phyloP scores from a whole-genome alignment of 2,888 invertebrate genomes.

The Spodoptera picta region DNA sequence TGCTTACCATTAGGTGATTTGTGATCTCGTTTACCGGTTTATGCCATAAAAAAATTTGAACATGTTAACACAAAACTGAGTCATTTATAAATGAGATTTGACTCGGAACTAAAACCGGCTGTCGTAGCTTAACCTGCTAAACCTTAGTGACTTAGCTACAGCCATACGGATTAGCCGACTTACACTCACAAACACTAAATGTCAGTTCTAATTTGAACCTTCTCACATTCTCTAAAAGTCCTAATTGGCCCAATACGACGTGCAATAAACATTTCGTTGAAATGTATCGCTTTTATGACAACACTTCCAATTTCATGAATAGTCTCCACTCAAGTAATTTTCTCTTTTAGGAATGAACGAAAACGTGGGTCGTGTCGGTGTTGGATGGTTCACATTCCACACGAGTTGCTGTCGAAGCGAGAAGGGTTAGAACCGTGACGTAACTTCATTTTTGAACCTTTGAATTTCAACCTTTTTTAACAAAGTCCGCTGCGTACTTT shows the following conservation, averaged over 20 bases:
- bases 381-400: constrained; percentile 7
- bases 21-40: too few species aligned
- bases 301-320: constrained; percentile 24
- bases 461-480: constrained; percentile 7
- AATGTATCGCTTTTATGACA: constrained; percentile 20
- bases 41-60: too few species aligned
- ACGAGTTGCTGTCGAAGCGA: background rate
- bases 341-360: constrained; percentile 14
- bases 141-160: too few species aligned
- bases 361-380: constrained; percentile 13
- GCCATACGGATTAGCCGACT: too few species aligned
- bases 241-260: constrained; percentile 4
- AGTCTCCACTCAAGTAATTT: constrained; percentile 24
- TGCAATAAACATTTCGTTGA: constrained; percentile 11
- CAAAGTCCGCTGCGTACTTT: background rate
- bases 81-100: too few species aligned
- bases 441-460: constrained; percentile 13
- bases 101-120: too few species aligned
- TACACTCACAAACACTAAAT: too few species aligned
- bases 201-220: background rate
- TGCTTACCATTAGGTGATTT: too few species aligned
- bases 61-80: too few species aligned
- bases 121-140: too few species aligned
- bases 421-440: constrained; percentile 7
- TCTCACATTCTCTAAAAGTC: background rate